phyloP scores from a whole-genome alignment of 1,140 invertebrate genomes.

The Saxidomus purpurata region DNA sequence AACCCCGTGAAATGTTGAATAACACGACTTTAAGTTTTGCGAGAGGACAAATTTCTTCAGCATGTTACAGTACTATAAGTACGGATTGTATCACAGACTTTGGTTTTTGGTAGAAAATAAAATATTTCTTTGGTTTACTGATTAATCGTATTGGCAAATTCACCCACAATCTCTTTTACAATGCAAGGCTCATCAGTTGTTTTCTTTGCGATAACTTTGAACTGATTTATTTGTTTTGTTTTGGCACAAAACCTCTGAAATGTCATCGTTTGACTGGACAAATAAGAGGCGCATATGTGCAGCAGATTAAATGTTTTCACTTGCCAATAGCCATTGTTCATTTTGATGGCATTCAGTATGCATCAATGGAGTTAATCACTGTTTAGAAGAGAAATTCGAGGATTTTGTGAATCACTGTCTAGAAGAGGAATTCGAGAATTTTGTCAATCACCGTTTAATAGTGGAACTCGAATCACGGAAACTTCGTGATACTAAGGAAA shows the following conservation, averaged over 20 bases:
- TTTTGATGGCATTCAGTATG: not conserved
- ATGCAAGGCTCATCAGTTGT: too few relatives aligned
- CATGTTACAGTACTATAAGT: too few relatives aligned
- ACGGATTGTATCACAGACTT: too few relatives aligned
- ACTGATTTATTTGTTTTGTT: not conserved
- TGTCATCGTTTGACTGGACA: not conserved
- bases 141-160: too few relatives aligned
- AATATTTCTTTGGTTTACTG: too few relatives aligned
- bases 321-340: not conserved
- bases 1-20: too few relatives aligned
- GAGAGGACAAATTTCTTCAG: too few relatives aligned
- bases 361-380: not conserved
- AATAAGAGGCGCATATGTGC: not conserved
- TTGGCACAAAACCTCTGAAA: not conserved
- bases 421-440: not conserved
- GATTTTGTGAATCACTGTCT: not conserved
- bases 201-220: too few relatives aligned
- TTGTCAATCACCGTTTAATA: not conserved
- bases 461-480: not conserved
- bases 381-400: not conserved
- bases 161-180: too few relatives aligned
- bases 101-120: too few relatives aligned
- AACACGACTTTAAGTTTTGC: too few relatives aligned
- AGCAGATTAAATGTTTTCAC: not conserved
- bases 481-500: too few relatives aligned